Evolutionary conservation across 2,888 invertebrate genomes (phyloP).

Genomic region (Arctia plantaginis): DNA sequence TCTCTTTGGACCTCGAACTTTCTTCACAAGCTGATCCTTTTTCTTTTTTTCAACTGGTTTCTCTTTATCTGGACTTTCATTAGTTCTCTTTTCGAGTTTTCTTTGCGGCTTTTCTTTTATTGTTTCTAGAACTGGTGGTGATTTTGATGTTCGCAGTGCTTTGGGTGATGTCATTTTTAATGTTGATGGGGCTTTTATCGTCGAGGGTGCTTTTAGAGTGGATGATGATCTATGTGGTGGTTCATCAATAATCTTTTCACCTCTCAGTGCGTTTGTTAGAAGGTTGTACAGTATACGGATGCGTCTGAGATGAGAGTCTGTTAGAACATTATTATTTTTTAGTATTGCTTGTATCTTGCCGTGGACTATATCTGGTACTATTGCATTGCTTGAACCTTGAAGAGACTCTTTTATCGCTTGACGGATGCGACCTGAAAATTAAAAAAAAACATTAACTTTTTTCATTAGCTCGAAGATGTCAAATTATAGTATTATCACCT

Average conservation of each 20-base stretch:
- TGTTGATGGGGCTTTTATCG: slow-evolving; percentile 28
- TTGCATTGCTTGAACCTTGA: slow-evolving; percentile 63
- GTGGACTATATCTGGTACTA: slow-evolving; percentile 74
- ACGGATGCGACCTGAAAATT: slow-evolving; percentile 72
- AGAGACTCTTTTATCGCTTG: slow-evolving; percentile 67
- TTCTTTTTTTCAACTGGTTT: slow-evolving; percentile 34
- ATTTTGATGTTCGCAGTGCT: not conserved
- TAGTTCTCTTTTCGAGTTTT: slow-evolving; percentile 27
- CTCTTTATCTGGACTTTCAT: slow-evolving; percentile 28
- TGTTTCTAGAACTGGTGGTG: not conserved
- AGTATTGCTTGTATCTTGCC: slow-evolving; percentile 69
- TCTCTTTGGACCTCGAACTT: slow-evolving; percentile 74
- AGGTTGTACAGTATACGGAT: slow-evolving; percentile 77
- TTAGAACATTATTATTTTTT: slow-evolving; percentile 54
- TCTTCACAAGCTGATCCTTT: slow-evolving; percentile 45
- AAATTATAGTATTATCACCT: no score
- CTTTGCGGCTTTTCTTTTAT: slow-evolving; percentile 7
- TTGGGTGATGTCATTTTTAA: slow-evolving; percentile 2
- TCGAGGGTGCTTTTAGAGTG: slow-evolving; percentile 26
- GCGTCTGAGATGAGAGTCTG: slow-evolving; percentile 70
- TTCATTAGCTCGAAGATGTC: no score
- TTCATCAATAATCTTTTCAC: slow-evolving; percentile 23
- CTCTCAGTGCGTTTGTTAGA: slow-evolving; percentile 62
- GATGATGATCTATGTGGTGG: slow-evolving; percentile 13
- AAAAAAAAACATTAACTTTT: not conserved